A percentile compares a stretch with the other conserved stretches of the same genome.
Conservation (phyloP, 37 sponge, comb jelly and placozoan species). For the Spongia lamella region DNA sequence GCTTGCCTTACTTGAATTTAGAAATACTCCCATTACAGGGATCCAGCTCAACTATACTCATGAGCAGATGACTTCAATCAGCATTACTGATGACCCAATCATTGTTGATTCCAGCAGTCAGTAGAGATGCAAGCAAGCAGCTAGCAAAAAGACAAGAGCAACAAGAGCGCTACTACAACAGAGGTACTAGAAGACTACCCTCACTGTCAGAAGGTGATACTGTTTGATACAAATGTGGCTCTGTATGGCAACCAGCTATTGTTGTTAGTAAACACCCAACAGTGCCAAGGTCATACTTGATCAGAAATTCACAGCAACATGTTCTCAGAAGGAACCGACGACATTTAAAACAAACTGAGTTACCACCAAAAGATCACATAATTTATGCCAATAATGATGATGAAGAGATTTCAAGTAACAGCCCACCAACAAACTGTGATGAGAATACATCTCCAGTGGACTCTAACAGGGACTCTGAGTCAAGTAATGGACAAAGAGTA, state of each 20-base stretch:
- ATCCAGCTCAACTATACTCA: no score
- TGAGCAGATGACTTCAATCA: no score
- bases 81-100: no score
- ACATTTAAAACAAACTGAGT: background rate
- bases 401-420: no score
- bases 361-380: background rate
- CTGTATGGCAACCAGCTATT: background rate
- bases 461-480: no score
- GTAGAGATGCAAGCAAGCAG: no score
- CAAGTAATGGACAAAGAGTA: no score
- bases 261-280: background rate
- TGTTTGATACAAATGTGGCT: background rate
- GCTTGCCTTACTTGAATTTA: no score
- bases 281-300: background rate
- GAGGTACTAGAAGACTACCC: background rate
- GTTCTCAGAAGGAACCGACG: background rate
- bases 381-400: background rate
- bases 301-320: background rate
- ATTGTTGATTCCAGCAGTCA: no score
- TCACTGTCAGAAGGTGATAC: background rate
- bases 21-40: no score
- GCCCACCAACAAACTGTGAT: no score
- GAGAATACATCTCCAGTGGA: no score
- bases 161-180: background rate
- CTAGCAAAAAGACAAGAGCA: background rate